phyloP scores from a whole-genome alignment of 2,888 invertebrate species.

The Zygaena filipendulae region DNA sequence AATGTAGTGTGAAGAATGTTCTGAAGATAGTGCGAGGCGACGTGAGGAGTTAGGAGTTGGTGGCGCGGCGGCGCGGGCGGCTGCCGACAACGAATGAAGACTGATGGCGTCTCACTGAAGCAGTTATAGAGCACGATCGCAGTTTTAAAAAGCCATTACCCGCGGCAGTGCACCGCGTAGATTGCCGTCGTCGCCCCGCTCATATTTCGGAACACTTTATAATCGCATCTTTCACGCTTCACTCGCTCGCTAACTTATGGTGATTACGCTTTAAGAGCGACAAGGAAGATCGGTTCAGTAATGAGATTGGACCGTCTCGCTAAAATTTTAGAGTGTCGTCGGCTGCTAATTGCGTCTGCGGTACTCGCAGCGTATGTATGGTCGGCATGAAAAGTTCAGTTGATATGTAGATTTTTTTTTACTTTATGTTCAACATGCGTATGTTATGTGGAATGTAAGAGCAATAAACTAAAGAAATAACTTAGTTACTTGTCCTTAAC shows the following conservation, averaged over 20 bases:
- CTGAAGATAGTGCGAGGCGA: slow-evolving; percentile 17
- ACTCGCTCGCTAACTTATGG: slow-evolving; percentile 65
- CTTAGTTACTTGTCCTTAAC: too few relatives aligned
- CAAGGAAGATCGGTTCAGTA: slow-evolving; percentile 64
- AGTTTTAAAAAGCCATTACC: slow-evolving; percentile 69
- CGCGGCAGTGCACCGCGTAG: slow-evolving; percentile 60
- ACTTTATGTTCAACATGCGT: too few relatives aligned
- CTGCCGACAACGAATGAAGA: slow-evolving; percentile 70
- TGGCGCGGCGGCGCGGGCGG: slow-evolving; percentile 41
- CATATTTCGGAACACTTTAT: slow-evolving; percentile 68
- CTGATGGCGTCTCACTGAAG: slow-evolving; percentile 65
- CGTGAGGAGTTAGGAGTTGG: slow-evolving; percentile 56
- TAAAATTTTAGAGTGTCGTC: slow-evolving; percentile 65
- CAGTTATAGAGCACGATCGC: slow-evolving; percentile 68
- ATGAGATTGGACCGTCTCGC: slow-evolving; percentile 62
- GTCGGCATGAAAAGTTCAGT: slow-evolving; percentile 16
- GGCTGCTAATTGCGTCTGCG: slow-evolving; percentile 61
- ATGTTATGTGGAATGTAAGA: too few relatives aligned
- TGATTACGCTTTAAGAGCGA: slow-evolving; percentile 66
- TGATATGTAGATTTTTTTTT: too few relatives aligned
- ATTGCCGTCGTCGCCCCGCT: slow-evolving; percentile 42
- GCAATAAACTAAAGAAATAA: too few relatives aligned
- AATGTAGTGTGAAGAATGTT: slow-evolving; percentile 18
- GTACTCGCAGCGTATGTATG: slow-evolving; percentile 26
- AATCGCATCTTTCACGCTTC: slow-evolving; percentile 66